Base-by-base conservation (phyloP, 2,113 vertebrate species). In the Ochotona curzoniae region DNA sequence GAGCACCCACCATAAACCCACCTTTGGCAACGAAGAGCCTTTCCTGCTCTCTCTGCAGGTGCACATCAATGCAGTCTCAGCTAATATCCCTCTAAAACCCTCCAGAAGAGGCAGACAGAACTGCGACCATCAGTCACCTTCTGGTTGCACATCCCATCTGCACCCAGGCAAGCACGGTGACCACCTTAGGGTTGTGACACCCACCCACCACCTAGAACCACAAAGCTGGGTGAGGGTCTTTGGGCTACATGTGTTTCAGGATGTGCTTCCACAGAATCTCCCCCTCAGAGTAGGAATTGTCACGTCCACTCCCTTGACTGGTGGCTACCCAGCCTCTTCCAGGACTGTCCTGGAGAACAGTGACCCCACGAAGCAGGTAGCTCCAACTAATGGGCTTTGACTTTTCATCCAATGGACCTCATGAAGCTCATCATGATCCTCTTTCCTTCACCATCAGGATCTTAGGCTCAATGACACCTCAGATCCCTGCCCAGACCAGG, bases 1-100 rank as follows among this genome's bases (percentile, higher is more conserved):
- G 92, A 93, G 49, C 32, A 91, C 79, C 63, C 73, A 81, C 38
- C 71, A 32, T 83, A 92, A 94, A 92, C 73, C 78, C 66, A 90
- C 61, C 78, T 96, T 94, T 83, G 60, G 13, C 8, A 88, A 66
- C 54, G 49, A 63, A 23, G 21, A 78, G 28, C 9, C 44, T 75
- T 78, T 57, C n/a, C 17, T 54, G 63, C 15, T 61, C 8, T 71
- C 9, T 12, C 60, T 21, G 23, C 6, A 74, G 32, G 69, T 63
- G 49, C 4, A 93, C 49, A 26, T 73, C 83, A 64, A 83, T 32
- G 61, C 54, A 47, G 10, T 5, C 66, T 74, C 57, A 38, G 30
- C 79, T 76, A 35, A 1, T 18, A 79, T 66, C 8, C 28, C 30
- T 44, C 38, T 44, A 44, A 44, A 44, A 69, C 64, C 66, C 20